phyloP scores from a whole-genome alignment of 1,140 invertebrate genomes.

The Ostrea denselamellosa region DNA sequence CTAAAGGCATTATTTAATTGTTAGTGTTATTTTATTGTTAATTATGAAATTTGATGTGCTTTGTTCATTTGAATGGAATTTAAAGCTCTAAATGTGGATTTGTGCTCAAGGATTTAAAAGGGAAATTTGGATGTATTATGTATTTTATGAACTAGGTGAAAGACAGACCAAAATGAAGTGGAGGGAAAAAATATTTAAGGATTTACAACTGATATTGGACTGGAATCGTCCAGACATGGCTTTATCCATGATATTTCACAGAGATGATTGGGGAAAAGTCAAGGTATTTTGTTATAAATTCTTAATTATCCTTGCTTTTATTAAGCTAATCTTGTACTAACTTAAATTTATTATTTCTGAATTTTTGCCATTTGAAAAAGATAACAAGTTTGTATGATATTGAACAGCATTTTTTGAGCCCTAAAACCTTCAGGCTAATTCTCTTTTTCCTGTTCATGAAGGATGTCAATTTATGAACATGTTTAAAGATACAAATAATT shows the following conservation, averaged over 20 bases:
- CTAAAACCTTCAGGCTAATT: too few relatives aligned
- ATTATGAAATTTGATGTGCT: not conserved
- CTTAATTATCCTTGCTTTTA: not conserved
- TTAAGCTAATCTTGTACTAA: not conserved
- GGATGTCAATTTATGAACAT: too few relatives aligned
- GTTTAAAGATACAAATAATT: too few relatives aligned
- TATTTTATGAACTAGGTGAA: slow-evolving; percentile 60
- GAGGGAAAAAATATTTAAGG: slow-evolving; percentile 73
- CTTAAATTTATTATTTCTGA: not conserved
- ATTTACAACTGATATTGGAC: slow-evolving; percentile 78
- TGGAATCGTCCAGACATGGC: slow-evolving; percentile 80
- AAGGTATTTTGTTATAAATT: slow-evolving; percentile 60
- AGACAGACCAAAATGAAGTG: slow-evolving; percentile 58
- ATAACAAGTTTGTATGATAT: too few relatives aligned
- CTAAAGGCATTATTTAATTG: slow-evolving; percentile 79
- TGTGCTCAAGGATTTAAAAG: not conserved
- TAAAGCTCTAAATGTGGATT: not conserved
- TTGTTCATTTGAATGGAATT: not conserved
- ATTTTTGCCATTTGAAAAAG: not conserved
- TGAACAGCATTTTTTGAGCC: too few relatives aligned
- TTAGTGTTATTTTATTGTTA: slow-evolving; percentile 63
- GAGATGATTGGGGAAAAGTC: slow-evolving; percentile 75
- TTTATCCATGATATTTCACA: slow-evolving; percentile 76
- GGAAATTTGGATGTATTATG: not conserved
- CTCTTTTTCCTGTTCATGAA: too few relatives aligned